These are phyloP conservation scores for Papilio xuthus DNA, from an alignment of 1,140 invertebrate genomes.

Conservation along the genomic window DNA sequence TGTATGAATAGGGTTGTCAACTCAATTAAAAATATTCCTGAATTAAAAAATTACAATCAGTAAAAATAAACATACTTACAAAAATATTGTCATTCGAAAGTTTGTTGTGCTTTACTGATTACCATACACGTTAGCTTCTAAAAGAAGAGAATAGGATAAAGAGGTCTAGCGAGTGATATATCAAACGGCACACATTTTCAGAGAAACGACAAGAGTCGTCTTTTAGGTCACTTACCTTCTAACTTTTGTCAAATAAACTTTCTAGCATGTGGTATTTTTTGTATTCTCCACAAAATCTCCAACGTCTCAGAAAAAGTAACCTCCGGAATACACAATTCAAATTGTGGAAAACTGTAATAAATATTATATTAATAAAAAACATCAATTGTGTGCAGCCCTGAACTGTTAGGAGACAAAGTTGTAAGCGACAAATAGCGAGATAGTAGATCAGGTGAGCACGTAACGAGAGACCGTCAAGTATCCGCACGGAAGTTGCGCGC, in stretches of 20 bases:
- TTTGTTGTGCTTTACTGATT: too few relatives aligned
- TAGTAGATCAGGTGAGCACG: slow-evolving; percentile 21
- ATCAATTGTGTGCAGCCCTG: not conserved
- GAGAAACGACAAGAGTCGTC: too few relatives aligned
- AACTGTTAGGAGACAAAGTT: slow-evolving; percentile 12
- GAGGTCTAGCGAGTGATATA: too few relatives aligned
- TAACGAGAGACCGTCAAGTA: slow-evolving; percentile 23
- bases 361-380: not conserved
- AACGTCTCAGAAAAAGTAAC: not conserved
- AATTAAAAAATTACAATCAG: not conserved
- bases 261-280: not conserved
- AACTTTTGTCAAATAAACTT: not conserved
- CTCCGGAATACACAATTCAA: not conserved
- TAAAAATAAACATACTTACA: too few relatives aligned
- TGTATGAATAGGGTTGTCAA: not conserved
- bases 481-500: slow-evolving; percentile 24
- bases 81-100: too few relatives aligned
- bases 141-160: too few relatives aligned
- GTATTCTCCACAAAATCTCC: not conserved
- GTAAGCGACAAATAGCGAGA: slow-evolving; percentile 9
- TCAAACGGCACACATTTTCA: too few relatives aligned
- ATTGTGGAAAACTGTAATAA: not conserved
- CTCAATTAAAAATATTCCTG: not conserved
- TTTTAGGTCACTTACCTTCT: not conserved
- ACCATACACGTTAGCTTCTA: too few relatives aligned